Evolutionary conservation across 2,888 invertebrate species (phyloP).

Genomic region (Lacanobia wlatinum): DNA sequence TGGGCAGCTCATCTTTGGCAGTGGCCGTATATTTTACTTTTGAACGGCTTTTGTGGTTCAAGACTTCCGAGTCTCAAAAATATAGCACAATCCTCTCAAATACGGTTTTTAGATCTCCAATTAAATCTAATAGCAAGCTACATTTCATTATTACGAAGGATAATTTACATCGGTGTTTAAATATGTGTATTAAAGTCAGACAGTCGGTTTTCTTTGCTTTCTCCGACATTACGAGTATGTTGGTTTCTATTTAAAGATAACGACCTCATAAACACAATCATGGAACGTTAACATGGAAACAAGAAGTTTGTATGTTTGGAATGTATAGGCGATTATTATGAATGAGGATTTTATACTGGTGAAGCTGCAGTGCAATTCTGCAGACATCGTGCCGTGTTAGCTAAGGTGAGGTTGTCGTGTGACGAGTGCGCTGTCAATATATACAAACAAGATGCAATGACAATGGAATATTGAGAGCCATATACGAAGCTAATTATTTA

Average conservation of each 20-base stretch:
- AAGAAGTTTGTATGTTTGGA: constrained; percentile 29
- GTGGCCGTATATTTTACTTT: neutral
- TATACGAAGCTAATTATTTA: no score
- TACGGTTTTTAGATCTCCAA: neutral
- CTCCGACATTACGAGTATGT: constrained; percentile 39
- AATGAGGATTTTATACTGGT: constrained; percentile 22
- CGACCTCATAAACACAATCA: constrained; percentile 56
- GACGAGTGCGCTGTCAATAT: no score
- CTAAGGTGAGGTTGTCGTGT: no score
- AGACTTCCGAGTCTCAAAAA: neutral
- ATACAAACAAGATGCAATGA: no score
- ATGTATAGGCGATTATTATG: constrained; percentile 26
- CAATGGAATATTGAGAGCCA: no score
- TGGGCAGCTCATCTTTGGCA: neutral
- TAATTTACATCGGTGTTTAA: constrained; percentile 31
- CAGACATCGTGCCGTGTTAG: no score
- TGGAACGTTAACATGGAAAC: constrained; percentile 33
- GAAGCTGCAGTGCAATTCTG: neutral
- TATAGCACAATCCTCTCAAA: neutral
- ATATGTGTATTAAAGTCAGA: constrained; percentile 23
- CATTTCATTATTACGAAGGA: constrained; percentile 24
- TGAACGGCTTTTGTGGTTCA: neutral
- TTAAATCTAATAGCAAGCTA: neutral
- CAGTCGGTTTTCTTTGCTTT: constrained; percentile 50
- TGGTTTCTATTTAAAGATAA: constrained; percentile 58